These are phyloP conservation scores for Epirrhoe tristata DNA, from an alignment of 2,888 invertebrate species.

Conservation along the genomic window DNA sequence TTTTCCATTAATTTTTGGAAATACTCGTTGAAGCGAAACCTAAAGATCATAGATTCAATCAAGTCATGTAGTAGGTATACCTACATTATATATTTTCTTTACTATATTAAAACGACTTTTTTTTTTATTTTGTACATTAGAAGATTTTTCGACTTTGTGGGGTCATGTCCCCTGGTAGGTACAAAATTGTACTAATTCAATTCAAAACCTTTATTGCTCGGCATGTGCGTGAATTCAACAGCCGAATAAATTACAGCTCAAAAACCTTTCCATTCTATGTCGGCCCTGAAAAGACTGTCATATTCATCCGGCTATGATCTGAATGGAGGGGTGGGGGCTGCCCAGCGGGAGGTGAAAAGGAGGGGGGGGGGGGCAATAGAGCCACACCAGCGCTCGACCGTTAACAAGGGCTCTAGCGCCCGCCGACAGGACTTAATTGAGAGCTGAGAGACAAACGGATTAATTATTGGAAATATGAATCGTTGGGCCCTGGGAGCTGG, in stretches of 20 bases:
- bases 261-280: background rate
- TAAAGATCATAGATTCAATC: too few relatives aligned
- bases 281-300: conserved; percentile 28
- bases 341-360: background rate
- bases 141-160: too few relatives aligned
- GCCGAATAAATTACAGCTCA: background rate
- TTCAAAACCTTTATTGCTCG: too few relatives aligned
- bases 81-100: too few relatives aligned
- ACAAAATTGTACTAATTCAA: too few relatives aligned
- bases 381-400: conserved; percentile 42
- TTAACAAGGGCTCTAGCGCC: conserved; percentile 46
- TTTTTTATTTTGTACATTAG: too few relatives aligned
- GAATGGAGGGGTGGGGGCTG: conserved; percentile 22
- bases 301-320: conserved; percentile 28
- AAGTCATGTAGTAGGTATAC: too few relatives aligned
- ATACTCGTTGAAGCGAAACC: too few relatives aligned
- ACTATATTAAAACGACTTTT: too few relatives aligned
- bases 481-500: background rate
- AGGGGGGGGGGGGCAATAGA: conserved; percentile 36
- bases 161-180: too few relatives aligned
- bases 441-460: conserved; percentile 31
- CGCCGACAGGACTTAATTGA: conserved; percentile 46
- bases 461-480: conserved; percentile 4
- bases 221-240: too few relatives aligned
- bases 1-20: too few relatives aligned